Conservation (phyloP, 64 coral and sea anemone species). For the Acropora tenuis region DNA sequence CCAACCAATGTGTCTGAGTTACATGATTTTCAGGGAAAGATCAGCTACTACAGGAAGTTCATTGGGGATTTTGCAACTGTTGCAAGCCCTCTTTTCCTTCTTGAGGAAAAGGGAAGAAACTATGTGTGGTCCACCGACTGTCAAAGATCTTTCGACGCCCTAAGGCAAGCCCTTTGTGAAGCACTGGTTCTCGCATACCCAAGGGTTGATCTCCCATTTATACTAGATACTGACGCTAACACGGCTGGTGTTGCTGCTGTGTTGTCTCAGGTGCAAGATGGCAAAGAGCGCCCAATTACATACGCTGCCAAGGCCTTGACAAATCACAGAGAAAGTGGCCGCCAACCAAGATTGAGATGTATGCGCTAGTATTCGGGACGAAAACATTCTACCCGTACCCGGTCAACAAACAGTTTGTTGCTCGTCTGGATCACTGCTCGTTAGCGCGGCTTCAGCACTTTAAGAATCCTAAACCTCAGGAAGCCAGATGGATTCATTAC, state of each 20-base stretch:
- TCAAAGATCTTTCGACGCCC: neutral
- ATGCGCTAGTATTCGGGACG: slow-evolving; percentile 22
- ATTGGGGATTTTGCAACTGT: slow-evolving; percentile 43
- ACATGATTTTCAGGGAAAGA: slow-evolving; percentile 23
- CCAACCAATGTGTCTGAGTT: slow-evolving; percentile 63
- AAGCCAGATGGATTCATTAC: slow-evolving; percentile 58
- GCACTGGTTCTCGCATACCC: slow-evolving; percentile 3
- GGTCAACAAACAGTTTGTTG: slow-evolving; percentile 41
- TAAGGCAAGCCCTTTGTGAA: slow-evolving; percentile 16
- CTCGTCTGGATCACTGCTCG: slow-evolving; percentile 44
- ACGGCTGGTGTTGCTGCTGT: neutral
- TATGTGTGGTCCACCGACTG: slow-evolving; percentile 19
- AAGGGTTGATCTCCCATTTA: slow-evolving; percentile 15
- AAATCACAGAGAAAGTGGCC: slow-evolving; percentile 21
- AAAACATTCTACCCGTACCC: slow-evolving; percentile 50
- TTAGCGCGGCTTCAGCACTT: slow-evolving; percentile 62
- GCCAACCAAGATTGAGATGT: slow-evolving; percentile 66
- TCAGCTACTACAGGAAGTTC: slow-evolving; percentile 50
- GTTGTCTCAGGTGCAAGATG: slow-evolving; percentile 8
- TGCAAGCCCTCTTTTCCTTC: slow-evolving; percentile 4
- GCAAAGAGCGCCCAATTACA: slow-evolving; percentile 7
- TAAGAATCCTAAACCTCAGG: slow-evolving; percentile 53
- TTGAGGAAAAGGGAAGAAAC: slow-evolving; percentile 9
- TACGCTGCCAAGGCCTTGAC: slow-evolving; percentile 12
- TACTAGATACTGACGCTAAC: neutral